These are phyloP conservation scores for Daubentonia madagascariensis DNA, from an alignment of 2,113 vertebrate genomes.

Conservation along the genomic window DNA sequence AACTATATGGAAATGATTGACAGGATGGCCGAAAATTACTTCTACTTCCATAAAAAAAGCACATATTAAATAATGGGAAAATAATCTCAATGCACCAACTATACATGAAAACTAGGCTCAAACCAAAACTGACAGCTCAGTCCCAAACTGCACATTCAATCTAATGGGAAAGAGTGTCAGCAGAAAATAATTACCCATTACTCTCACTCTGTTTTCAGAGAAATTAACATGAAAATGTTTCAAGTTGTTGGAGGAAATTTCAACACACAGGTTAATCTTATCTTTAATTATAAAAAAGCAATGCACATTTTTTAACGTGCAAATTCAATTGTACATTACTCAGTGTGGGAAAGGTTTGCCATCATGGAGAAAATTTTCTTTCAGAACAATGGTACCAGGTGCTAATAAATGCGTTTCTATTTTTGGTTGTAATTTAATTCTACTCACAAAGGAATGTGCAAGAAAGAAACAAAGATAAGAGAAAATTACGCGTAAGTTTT, in stretches of 20 bases:
- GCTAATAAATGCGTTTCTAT: conserved; percentile 72
- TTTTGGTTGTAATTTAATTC: conserved; percentile 67
- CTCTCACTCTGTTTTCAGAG: conserved; percentile 50
- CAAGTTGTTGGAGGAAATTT: conserved; percentile 65
- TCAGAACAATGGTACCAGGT: conserved; percentile 71
- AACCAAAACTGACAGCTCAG: conserved; percentile 70
- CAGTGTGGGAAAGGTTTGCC: conserved; percentile 40
- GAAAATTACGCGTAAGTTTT: conserved; percentile 50
- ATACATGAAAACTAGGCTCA: conserved; percentile 56
- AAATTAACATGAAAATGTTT: conserved; percentile 71
- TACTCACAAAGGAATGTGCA: conserved; percentile 51
- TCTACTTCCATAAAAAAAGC: conserved; percentile 49
- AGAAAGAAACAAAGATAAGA: conserved; percentile 57
- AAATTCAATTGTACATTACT: conserved; percentile 57
- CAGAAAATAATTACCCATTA: conserved; percentile 73
- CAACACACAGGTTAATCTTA: conserved; percentile 66
- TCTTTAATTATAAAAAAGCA: conserved; percentile 70
- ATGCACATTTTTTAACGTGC: conserved; percentile 56
- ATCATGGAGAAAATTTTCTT: conserved; percentile 52
- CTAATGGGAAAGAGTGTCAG: conserved; percentile 53
- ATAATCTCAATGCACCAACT: conserved; percentile 64
- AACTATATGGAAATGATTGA: conserved; percentile 58
- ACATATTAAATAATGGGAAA: conserved; percentile 73
- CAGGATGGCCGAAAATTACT: conserved; percentile 54
- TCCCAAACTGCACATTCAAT: conserved; percentile 60